Evolutionary conservation across 1,140 invertebrate species (phyloP).

Genomic region (Pogonomyrmex californicus): DNA sequence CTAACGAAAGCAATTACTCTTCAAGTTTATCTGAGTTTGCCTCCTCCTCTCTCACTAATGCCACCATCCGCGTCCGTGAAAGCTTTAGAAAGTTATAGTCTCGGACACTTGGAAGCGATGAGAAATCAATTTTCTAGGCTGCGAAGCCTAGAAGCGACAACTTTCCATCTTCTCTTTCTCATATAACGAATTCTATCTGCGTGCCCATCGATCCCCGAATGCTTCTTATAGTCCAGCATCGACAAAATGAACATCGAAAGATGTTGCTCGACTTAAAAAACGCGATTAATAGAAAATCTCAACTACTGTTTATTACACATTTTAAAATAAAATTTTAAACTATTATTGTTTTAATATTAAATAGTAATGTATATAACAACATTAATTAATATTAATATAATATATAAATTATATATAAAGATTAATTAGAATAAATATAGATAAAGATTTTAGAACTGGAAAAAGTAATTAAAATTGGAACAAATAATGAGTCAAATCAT

Average conservation of each 20-base stretch:
- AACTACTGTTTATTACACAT: not conserved
- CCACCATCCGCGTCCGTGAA: not conserved
- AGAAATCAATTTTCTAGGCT: slow-evolving; percentile 71
- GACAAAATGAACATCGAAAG: not conserved
- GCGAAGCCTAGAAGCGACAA: slow-evolving; percentile 60
- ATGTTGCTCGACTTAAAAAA: not conserved
- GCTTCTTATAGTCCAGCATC: not conserved
- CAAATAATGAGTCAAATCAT: not conserved
- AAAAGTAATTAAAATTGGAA: not conserved
- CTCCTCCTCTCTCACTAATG: slow-evolving; percentile 16
- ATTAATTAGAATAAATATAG: not conserved
- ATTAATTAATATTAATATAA: not conserved
- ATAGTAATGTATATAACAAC: not conserved
- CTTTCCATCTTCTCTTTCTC: slow-evolving; percentile 59
- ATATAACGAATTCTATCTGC: slow-evolving; percentile 66
- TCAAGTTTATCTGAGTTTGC: slow-evolving; percentile 54
- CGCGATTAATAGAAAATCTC: slow-evolving; percentile 28
- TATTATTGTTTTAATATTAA: not conserved
- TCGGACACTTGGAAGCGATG: slow-evolving; percentile 41
- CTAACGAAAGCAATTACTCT: slow-evolving; percentile 70
- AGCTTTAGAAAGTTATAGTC: slow-evolving; percentile 45
- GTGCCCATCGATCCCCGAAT: slow-evolving; percentile 40
- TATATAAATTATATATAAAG: not conserved
- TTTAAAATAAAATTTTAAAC: slow-evolving; percentile 11
- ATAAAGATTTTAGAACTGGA: not conserved